These are phyloP conservation scores for Emmelina monodactyla DNA, from an alignment of 2,888 invertebrate genomes.

Conservation along the genomic window DNA sequence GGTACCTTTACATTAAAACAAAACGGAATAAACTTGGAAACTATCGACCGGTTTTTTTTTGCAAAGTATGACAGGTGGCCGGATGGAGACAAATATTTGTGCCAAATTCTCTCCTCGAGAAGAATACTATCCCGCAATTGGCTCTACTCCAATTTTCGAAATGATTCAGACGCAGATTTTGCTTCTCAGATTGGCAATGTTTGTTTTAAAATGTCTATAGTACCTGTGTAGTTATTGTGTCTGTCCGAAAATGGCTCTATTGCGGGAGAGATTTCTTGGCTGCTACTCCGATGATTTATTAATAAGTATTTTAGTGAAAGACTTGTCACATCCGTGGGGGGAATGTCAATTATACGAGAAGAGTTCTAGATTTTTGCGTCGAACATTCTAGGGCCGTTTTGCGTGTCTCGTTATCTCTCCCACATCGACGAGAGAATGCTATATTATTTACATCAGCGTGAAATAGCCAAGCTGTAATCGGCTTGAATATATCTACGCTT, in stretches of 20 bases:
- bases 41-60: neutral
- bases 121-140: slow-evolving; percentile 40
- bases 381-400: too few relatives aligned
- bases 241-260: slow-evolving; percentile 1
- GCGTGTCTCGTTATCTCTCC: too few relatives aligned
- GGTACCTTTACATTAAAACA: neutral
- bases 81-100: slow-evolving; percentile 41
- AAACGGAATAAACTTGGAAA: neutral
- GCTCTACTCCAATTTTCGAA: slow-evolving; percentile 45
- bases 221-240: neutral
- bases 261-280: slow-evolving; percentile 1
- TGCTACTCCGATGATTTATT: too few relatives aligned
- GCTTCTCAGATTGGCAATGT: slow-evolving; percentile 48
- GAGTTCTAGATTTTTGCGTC: too few relatives aligned
- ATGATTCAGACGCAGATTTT: slow-evolving; percentile 45
- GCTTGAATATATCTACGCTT: too few relatives aligned
- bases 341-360: too few relatives aligned
- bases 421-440: too few relatives aligned
- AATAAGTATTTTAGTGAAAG: too few relatives aligned
- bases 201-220: slow-evolving; percentile 9
- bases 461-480: too few relatives aligned
- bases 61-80: slow-evolving; percentile 31
- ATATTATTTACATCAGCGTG: too few relatives aligned
- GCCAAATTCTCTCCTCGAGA: slow-evolving; percentile 46
- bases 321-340: too few relatives aligned